These are phyloP conservation scores for Periophthalmus modestus DNA, from an alignment of 2,113 vertebrate species.

Conservation along the genomic window DNA sequence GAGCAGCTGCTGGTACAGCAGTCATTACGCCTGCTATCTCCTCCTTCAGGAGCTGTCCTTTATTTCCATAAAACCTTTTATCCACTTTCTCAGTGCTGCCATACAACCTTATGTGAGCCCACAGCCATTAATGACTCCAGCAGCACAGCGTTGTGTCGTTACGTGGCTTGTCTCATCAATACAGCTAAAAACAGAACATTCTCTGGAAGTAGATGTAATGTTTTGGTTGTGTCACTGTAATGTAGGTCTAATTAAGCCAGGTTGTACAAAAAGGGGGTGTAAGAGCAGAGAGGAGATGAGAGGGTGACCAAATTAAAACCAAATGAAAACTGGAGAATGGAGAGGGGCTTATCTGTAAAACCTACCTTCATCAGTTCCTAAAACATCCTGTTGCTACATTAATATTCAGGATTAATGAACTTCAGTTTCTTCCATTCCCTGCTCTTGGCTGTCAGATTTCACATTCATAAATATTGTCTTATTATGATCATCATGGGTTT, in stretches of 20 bases:
- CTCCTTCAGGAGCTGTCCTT: constrained; percentile 58
- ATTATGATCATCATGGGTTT: constrained; percentile 70
- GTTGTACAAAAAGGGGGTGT: constrained; percentile 55
- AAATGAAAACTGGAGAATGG: constrained; percentile 60
- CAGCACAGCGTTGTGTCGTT: constrained; percentile 60
- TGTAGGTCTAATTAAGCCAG: constrained; percentile 69
- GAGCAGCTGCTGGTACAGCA: constrained; percentile 56
- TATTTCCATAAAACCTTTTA: constrained; percentile 63
- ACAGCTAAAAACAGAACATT: constrained; percentile 68
- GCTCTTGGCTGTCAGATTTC: constrained; percentile 62
- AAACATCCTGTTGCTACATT: constrained; percentile 64
- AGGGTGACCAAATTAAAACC: constrained; percentile 76
- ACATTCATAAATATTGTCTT: constrained; percentile 77
- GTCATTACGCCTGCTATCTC: constrained; percentile 60
- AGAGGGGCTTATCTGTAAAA: constrained; percentile 46
- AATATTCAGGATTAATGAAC: constrained; percentile 75
- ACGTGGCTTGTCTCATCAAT: constrained; percentile 67
- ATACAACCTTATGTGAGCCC: constrained; percentile 34
- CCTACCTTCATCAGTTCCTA: constrained; percentile 58
- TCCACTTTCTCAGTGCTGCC: constrained; percentile 44
- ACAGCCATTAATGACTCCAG: constrained; percentile 57
- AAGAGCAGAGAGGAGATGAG: constrained; percentile 47
- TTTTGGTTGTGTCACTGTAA: constrained; percentile 60
- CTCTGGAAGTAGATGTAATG: constrained; percentile 61
- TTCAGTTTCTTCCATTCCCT: constrained; percentile 34